Conservation (phyloP, 2,113 vertebrate genomes). For the Haemorhous mexicanus region DNA sequence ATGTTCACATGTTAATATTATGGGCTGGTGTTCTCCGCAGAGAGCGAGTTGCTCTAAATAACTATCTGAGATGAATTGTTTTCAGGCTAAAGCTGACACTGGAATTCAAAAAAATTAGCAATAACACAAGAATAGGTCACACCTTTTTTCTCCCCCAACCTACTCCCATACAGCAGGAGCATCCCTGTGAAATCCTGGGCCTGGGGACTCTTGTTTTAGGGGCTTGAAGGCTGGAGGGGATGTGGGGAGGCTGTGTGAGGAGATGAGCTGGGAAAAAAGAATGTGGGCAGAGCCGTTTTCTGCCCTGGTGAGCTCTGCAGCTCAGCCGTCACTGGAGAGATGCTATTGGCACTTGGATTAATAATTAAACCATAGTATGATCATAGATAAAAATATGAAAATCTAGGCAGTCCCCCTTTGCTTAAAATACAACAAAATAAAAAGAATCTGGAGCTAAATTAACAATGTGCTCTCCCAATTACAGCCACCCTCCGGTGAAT, state of each 20-base stretch:
- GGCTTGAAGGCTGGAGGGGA: no score
- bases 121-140: neutral
- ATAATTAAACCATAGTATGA: slow-evolving; percentile 55
- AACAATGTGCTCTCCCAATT: slow-evolving; percentile 55
- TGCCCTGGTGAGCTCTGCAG: neutral
- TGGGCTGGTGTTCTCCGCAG: neutral
- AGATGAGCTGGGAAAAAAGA: neutral
- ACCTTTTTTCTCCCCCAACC: neutral
- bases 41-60: neutral
- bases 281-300: neutral
- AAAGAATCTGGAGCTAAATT: slow-evolving; percentile 37
- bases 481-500: slow-evolving; percentile 53
- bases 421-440: slow-evolving; percentile 1
- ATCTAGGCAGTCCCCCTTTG: neutral
- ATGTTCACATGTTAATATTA: neutral
- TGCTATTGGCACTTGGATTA: neutral
- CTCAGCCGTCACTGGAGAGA: neutral
- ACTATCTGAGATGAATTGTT: neutral
- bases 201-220: neutral
- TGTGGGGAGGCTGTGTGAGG: neutral
- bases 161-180: neutral
- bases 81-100: neutral
- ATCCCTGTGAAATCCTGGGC: neutral
- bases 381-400: neutral
- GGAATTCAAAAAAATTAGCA: neutral